These are phyloP conservation scores for Gallirallus australis DNA, from an alignment of 2,797 vertebrate species.

Conservation along the genomic window DNA sequence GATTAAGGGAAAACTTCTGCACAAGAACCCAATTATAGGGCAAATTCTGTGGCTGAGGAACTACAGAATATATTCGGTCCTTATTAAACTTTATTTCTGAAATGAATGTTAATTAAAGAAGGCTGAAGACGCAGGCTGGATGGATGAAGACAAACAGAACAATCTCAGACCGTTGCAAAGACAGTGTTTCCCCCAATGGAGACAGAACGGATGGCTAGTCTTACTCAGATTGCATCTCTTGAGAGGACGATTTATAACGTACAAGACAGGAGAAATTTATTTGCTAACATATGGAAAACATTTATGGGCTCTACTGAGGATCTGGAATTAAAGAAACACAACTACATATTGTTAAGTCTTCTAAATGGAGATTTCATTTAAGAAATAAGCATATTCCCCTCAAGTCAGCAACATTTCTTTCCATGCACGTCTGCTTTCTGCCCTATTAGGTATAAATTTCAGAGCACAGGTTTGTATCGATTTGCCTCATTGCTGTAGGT, in stretches of 20 bases:
- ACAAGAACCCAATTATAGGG: not conserved
- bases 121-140: conserved; percentile 28
- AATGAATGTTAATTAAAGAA: conserved; percentile 32
- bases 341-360: conserved; percentile 34
- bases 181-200: not conserved
- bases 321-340: conserved; percentile 64
- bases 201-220: conserved; percentile 43
- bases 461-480: not conserved
- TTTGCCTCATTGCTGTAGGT: not conserved
- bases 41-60: not conserved
- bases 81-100: not conserved
- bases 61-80: not conserved
- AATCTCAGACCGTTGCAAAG: not conserved
- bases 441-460: not conserved
- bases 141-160: conserved; percentile 51
- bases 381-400: not conserved
- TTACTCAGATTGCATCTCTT: conserved; percentile 61
- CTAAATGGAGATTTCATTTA: conserved; percentile 30
- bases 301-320: conserved; percentile 51
- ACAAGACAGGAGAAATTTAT: conserved; percentile 65
- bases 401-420: not conserved
- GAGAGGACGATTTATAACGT: conserved; percentile 58
- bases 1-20: not conserved
- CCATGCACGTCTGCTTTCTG: not conserved
- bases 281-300: conserved; percentile 74